phyloP scores from a whole-genome alignment of 2,888 invertebrate genomes.

The Hypolimnas misippus region DNA sequence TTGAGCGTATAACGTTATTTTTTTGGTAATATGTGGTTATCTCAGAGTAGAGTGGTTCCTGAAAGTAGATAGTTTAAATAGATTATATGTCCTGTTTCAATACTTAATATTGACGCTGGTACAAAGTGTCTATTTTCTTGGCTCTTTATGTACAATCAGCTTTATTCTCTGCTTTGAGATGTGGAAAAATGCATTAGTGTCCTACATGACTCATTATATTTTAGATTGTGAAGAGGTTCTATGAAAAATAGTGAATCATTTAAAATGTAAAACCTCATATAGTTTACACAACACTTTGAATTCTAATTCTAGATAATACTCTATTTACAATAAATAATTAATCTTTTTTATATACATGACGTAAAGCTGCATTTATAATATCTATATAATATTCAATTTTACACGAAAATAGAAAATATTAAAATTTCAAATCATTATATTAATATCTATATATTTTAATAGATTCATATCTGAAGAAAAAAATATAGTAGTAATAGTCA shows the following conservation, averaged over 20 bases:
- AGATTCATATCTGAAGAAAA: not conserved
- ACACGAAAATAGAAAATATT: not conserved
- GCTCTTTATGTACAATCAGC: too few relatives aligned
- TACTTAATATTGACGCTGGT: too few relatives aligned
- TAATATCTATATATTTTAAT: not conserved
- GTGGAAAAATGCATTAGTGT: not conserved
- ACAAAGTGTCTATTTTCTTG: too few relatives aligned
- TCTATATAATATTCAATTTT: not conserved
- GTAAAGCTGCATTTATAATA: not conserved
- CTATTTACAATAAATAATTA: not conserved
- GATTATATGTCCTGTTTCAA: too few relatives aligned
- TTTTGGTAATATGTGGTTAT: not conserved
- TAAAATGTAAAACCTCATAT: not conserved
- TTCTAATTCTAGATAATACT: not conserved
- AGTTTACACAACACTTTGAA: not conserved
- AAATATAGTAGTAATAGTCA: not conserved
- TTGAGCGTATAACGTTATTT: not conserved
- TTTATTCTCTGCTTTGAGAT: not conserved
- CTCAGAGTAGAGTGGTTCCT: not conserved
- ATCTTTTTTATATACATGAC: not conserved
- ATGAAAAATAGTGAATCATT: not conserved
- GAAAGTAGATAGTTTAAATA: too few relatives aligned
- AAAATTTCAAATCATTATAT: not conserved
- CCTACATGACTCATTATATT: conserved; percentile 1
- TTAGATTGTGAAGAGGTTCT: not conserved